Evolutionary conservation across 1,140 invertebrate species (phyloP).

Genomic region (Paraescarpia echinospica): DNA sequence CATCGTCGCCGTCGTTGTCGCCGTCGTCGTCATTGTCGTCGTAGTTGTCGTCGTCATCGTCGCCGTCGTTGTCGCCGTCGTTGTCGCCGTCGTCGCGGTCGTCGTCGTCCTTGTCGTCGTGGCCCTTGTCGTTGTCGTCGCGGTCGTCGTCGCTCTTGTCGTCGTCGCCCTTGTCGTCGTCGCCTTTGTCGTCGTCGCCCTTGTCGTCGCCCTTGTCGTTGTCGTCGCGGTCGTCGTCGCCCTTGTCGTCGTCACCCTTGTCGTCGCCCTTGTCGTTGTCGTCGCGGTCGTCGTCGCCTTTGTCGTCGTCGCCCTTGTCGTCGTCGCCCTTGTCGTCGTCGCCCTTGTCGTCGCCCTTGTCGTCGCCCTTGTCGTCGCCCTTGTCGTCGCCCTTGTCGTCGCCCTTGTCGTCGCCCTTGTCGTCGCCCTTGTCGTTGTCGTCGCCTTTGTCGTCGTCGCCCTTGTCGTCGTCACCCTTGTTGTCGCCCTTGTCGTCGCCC

Average conservation of each 20-base stretch:
- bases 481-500: too few species aligned
- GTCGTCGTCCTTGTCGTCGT: not conserved
- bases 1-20: conserved; percentile 25
- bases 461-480: not conserved
- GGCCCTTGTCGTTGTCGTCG: too few species aligned
- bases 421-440: conserved; percentile 12
- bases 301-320: too few species aligned
- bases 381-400: conserved; percentile 14
- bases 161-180: too few species aligned
- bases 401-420: conserved; percentile 15
- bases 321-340: too few species aligned
- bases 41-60: conserved; percentile 19
- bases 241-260: conserved; percentile 7
- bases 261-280: conserved; percentile 18
- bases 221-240: too few species aligned
- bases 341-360: not conserved
- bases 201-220: too few species aligned
- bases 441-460: not conserved
- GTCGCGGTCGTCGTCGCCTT: conserved; percentile 12
- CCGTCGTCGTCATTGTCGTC: conserved; percentile 17
- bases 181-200: too few species aligned
- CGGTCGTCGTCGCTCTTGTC: too few species aligned
- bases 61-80: not conserved
- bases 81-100: not conserved
- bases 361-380: conserved; percentile 21